A percentile compares a stretch with the other conserved stretches of the same genome.
Conservation (phyloP, 2,888 invertebrate species). For the Palloptera scutellata region DNA sequence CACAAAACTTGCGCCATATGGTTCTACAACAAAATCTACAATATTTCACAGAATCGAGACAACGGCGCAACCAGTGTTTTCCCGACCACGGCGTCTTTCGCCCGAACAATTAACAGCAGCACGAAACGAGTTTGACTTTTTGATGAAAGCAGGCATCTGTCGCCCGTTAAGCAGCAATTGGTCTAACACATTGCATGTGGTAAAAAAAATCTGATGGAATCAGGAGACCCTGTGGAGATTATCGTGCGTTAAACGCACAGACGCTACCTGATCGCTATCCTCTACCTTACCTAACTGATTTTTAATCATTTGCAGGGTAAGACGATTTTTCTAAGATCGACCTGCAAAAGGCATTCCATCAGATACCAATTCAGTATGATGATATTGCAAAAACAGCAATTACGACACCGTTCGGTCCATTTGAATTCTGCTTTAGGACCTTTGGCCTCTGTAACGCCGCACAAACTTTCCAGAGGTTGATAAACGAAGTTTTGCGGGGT, state of each 20-base stretch:
- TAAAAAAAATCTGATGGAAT: constrained; percentile 33
- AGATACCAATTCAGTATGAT: constrained; percentile 8
- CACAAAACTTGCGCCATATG: too few species aligned
- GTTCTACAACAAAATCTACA: too few species aligned
- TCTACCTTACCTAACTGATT: constrained; percentile 21
- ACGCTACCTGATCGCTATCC: constrained; percentile 16
- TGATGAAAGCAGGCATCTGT: constrained; percentile 56
- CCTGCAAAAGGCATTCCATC: constrained; percentile 18
- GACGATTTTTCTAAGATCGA: constrained; percentile 23
- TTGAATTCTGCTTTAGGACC: constrained; percentile 13
- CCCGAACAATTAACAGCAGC: constrained; percentile 42
- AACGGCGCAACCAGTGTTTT: constrained; percentile 22
- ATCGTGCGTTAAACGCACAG: constrained; percentile 46
- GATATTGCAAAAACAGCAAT: constrained; percentile 22
- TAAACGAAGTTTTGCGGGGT: constrained; percentile 30
- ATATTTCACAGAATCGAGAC: constrained; percentile 18
- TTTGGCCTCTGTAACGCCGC: constrained; percentile 13
- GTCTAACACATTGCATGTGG: constrained; percentile 58
- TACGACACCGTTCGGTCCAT: constrained; percentile 24
- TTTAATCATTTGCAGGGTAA: too few species aligned
- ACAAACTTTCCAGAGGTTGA: constrained; percentile 35
- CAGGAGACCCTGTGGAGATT: constrained; percentile 45
- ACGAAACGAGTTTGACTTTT: constrained; percentile 35
- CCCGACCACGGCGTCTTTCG: constrained; percentile 43
- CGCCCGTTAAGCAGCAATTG: constrained; percentile 60